Evolutionary conservation across 1,140 invertebrate species (phyloP).

Genomic region (Oreohelix idahoensis): DNA sequence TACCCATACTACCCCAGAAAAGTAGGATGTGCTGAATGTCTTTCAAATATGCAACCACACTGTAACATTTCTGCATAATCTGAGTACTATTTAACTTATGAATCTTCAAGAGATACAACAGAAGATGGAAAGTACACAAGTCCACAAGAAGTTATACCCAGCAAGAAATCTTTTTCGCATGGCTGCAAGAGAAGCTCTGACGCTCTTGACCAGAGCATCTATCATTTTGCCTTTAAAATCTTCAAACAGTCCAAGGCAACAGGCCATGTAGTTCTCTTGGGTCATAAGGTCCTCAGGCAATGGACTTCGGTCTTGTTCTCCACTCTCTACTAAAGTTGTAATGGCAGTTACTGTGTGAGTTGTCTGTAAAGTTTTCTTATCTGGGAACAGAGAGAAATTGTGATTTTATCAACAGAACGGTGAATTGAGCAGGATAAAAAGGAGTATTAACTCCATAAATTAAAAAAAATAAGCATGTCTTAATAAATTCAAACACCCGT

Average conservation of each 20-base stretch:
- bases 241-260: constrained; percentile 24
- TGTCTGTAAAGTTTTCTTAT: not conserved
- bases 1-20: too few species aligned
- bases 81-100: too few species aligned
- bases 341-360: not conserved
- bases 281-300: constrained; percentile 35
- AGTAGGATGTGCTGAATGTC: too few species aligned
- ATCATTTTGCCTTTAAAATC: constrained; percentile 73
- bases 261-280: constrained; percentile 15
- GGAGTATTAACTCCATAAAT: too few species aligned
- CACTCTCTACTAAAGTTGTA: not conserved
- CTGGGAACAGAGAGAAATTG: not conserved
- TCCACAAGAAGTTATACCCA: not conserved
- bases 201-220: constrained; percentile 89
- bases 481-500: too few species aligned
- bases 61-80: too few species aligned
- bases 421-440: too few species aligned
- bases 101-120: too few species aligned
- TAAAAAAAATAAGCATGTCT: too few species aligned
- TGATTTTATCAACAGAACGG: too few species aligned
- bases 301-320: constrained; percentile 24
- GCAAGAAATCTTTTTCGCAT: constrained; percentile 73
- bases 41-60: too few species aligned
- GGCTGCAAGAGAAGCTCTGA: constrained; percentile 83
- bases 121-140: too few species aligned